Evolutionary conservation across 2,888 invertebrate species (phyloP).

Genomic region (Rhagophthalmus giganteus): DNA sequence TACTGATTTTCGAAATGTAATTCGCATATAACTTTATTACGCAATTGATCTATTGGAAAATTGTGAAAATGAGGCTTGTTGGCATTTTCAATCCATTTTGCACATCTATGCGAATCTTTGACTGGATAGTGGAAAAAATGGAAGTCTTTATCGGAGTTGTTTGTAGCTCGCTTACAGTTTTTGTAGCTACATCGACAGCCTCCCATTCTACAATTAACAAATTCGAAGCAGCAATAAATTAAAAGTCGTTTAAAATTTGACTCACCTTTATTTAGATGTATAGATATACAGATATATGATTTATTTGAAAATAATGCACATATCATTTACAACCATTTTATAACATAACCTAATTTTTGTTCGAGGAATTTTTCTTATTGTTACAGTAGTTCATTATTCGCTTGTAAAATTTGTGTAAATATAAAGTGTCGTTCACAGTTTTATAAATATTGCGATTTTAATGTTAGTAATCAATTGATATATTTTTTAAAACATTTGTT

Average conservation of each 20-base stretch:
- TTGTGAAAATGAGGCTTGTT: slow-evolving; percentile 59
- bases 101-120: slow-evolving; percentile 62
- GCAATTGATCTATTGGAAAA: slow-evolving; percentile 61
- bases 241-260: background rate
- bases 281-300: too few relatives aligned
- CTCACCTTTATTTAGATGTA: too few relatives aligned
- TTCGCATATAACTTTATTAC: slow-evolving; percentile 65
- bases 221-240: background rate
- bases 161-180: slow-evolving; percentile 59
- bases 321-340: too few relatives aligned
- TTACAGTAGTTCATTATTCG: too few relatives aligned
- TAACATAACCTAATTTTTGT: too few relatives aligned
- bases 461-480: too few relatives aligned
- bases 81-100: slow-evolving; percentile 63
- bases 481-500: too few relatives aligned
- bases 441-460: too few relatives aligned
- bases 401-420: too few relatives aligned
- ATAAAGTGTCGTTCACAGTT: too few relatives aligned
- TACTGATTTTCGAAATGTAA: slow-evolving; percentile 62
- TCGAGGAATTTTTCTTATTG: too few relatives aligned
- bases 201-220: slow-evolving; percentile 55
- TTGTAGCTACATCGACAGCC: slow-evolving; percentile 64
- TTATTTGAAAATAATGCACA: too few relatives aligned
- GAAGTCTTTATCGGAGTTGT: slow-evolving; percentile 51
- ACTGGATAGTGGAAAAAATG: slow-evolving; percentile 68